Conservation (phyloP, 2,888 invertebrate genomes). For the Acanthosepion pharaonis region DNA sequence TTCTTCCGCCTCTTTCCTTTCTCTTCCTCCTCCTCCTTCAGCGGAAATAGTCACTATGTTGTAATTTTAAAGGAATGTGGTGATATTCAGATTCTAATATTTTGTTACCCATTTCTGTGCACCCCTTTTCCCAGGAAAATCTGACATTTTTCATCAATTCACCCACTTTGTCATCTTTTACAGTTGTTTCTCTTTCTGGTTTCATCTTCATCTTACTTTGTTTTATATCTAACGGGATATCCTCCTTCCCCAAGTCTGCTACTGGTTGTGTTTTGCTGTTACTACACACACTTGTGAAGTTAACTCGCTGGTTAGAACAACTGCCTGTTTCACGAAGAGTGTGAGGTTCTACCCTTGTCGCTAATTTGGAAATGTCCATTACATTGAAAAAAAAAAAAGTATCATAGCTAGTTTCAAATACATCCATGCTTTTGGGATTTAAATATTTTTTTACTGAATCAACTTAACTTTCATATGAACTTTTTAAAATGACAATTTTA, state of each 20-base stretch:
- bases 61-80: neutral
- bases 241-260: neutral
- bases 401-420: too few relatives aligned
- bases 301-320: neutral
- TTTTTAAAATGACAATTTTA: too few relatives aligned
- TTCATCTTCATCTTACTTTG: neutral
- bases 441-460: too few relatives aligned
- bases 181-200: too few relatives aligned
- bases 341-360: neutral
- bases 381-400: too few relatives aligned
- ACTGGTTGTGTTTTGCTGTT: neutral
- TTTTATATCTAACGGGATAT: neutral
- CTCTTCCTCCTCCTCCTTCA: neutral
- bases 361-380: neutral
- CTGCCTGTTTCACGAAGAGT: neutral
- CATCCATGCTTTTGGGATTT: too few relatives aligned
- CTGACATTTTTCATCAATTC: neutral
- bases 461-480: too few relatives aligned
- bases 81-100: neutral
- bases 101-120: neutral
- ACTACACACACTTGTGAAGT: neutral
- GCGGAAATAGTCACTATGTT: neutral
- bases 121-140: neutral
- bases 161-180: neutral
- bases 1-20: too few relatives aligned